Evolutionary conservation across 1,140 invertebrate species (phyloP), one percentile per base, ranked within the genome.

Genomic region (Drosophila ficusphila): DNA sequence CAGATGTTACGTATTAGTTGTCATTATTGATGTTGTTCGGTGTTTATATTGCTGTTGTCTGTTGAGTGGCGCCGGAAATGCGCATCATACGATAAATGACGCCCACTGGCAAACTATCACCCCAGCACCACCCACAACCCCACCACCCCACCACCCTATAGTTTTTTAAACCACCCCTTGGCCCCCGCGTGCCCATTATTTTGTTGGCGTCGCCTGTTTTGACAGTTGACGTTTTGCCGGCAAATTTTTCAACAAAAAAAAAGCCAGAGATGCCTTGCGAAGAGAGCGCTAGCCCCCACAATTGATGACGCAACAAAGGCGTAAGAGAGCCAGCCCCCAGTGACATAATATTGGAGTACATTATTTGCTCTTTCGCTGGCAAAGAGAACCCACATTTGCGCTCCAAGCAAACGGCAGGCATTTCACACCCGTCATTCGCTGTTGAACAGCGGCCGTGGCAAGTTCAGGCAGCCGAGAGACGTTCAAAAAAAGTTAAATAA

Each of bases 141-240:
- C 11, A 11, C 39, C n/a, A 6, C 21, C 34, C 3, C 5, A 9
- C 4, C 9, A 5, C 9, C 36, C 46, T 34, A 65, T 27, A n/a
- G 60, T 4, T 52, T 42, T 61, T 23, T 25, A 3, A 42, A n/a
- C 5, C 38, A 16, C 27, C 25, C 16, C 33, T 6, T 9, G 33
- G 19, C 27, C 49, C 34, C 27, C 27, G 1, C 21, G 12, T 44
- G 16, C 48, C 33, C 41, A 42, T 31, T 34, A 58, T 41, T 48
- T 41, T 19, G 58, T 73, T 62, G 48, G 70, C 71, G 76, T 79
- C 79, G 71, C 52, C 65, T 73, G 73, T 58, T 86, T 76, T 79
- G 62, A 81, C 76, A 77, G 68, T 77, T 81, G 82, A 88, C 81
- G 77, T 56, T 81, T 86, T 77, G 82, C 81, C 81, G 81, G 81